Evolutionary conservation across 1,140 invertebrate genomes (phyloP), one percentile per base, ranked within the genome.

Genomic region (Rhynchophorus ferrugineus): DNA sequence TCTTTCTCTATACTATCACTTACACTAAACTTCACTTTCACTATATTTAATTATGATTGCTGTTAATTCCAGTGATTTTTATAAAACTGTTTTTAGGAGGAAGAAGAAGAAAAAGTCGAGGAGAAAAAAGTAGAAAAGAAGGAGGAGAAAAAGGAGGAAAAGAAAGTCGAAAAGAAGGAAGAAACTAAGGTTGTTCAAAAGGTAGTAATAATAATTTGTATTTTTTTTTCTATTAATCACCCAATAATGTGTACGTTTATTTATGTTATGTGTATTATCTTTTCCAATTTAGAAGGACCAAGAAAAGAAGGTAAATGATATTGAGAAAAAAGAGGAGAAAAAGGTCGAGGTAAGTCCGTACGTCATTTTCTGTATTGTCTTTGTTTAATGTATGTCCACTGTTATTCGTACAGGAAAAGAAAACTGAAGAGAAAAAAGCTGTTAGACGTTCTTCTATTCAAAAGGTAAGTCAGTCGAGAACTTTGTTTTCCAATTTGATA

Each of bases 231-330:
- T 51, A 47, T 53, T 43, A 17, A n/a, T n/a, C n/a, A n/a, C n/a
- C n/a, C n/a, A n/a, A n/a, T n/a, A n/a, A 39, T 44, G 39, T 50
- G 36, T 51, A n/a, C 29, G 37, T 60, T 47, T 18, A 49, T 43
- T 22, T 46, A 41, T 44, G n/a, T n/a, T 33, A 35, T 34, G 41
- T 44, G 16, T 39, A 17, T 34, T 20, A 17, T 51, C 37, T 17
- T 24, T 36, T 29, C 19, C 51, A 29, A 48, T 52, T 41, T 61
- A 68, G 60, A 67, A 75, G 65, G 71, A 71, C 21, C 71, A 76
- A 46, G 70, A 71, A 50, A 71, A 74, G 56, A 69, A 70, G 55
- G 61, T 73, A 42, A 73, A 73, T 39, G 72, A 75, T 62, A 68
- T 74, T 18, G 74, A 71, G 52, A 70, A 73, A 50, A 68, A 68